phyloP scores from a whole-genome alignment of 2,797 vertebrate genomes.

The Paramormyrops hopkinsi region DNA sequence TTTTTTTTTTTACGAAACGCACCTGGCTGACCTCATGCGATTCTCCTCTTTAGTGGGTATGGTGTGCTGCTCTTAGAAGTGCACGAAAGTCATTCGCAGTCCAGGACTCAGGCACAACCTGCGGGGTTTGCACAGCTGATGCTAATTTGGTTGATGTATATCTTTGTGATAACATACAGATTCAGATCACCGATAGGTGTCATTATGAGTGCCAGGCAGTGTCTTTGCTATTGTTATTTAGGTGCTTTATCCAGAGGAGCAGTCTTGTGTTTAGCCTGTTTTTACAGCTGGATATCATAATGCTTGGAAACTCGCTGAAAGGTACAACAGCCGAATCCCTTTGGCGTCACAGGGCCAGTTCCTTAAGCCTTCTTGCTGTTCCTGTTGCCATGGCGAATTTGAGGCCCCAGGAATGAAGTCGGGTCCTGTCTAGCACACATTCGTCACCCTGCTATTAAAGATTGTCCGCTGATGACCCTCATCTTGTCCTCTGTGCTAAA shows the following conservation, averaged over 20 bases:
- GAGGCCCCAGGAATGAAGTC: slow-evolving; percentile 19
- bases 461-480: slow-evolving; percentile 7
- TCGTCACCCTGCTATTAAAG: slow-evolving; percentile 31
- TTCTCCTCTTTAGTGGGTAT: neutral
- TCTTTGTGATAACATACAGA: neutral
- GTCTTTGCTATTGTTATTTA: neutral
- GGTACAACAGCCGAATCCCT: neutral
- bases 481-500: slow-evolving; percentile 8
- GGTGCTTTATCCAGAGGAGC: neutral
- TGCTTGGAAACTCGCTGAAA: neutral
- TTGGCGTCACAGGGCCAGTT: neutral
- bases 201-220: neutral
- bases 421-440: slow-evolving; percentile 25
- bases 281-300: neutral
- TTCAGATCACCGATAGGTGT: neutral
- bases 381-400: neutral
- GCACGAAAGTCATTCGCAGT: neutral
- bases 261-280: neutral
- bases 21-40: neutral
- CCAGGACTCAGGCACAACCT: neutral
- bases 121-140: neutral
- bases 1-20: neutral
- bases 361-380: neutral
- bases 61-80: neutral
- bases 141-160: neutral